Conservation (phyloP, 2,888 invertebrate species). For the Phengaris alcon region DNA sequence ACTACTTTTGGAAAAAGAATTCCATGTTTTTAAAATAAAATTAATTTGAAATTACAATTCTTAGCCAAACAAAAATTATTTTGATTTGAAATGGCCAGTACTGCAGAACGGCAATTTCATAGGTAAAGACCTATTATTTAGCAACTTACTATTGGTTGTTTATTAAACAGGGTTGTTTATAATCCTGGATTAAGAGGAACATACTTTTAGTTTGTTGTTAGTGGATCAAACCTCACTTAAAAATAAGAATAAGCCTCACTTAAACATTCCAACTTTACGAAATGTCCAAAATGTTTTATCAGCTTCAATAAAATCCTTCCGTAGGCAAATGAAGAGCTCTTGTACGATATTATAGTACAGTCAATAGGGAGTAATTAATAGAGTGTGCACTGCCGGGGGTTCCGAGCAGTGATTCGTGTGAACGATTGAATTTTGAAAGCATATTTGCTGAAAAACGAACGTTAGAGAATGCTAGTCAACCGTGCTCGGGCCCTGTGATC, state of each 20-base stretch:
- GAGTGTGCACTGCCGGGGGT: conserved; percentile 48
- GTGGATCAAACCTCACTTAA: background rate
- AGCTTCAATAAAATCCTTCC: background rate
- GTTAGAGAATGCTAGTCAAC: conserved; percentile 62
- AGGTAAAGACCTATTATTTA: too few relatives aligned
- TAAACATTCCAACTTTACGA: background rate
- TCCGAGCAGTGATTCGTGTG: conserved; percentile 65
- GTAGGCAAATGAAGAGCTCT: conserved; percentile 1
- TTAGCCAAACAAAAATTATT: too few relatives aligned
- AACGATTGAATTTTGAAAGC: conserved; percentile 50
- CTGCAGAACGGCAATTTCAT: too few relatives aligned
- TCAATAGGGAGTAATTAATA: conserved; percentile 39
- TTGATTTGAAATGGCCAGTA: too few relatives aligned
- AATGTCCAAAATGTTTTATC: background rate
- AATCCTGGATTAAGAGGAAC: too few relatives aligned
- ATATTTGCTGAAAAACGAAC: conserved; percentile 58
- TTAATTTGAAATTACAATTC: too few relatives aligned
- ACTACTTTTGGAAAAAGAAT: too few relatives aligned
- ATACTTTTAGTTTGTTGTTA: background rate
- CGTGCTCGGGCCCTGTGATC: conserved; percentile 48
- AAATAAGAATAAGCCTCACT: background rate
- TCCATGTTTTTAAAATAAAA: too few relatives aligned
- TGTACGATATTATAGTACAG: conserved; percentile 13
- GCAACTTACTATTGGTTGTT: too few relatives aligned
- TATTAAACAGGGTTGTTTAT: too few relatives aligned